Base-by-base conservation (phyloP, 2,888 invertebrate species). In the Pegoplata infirma region DNA sequence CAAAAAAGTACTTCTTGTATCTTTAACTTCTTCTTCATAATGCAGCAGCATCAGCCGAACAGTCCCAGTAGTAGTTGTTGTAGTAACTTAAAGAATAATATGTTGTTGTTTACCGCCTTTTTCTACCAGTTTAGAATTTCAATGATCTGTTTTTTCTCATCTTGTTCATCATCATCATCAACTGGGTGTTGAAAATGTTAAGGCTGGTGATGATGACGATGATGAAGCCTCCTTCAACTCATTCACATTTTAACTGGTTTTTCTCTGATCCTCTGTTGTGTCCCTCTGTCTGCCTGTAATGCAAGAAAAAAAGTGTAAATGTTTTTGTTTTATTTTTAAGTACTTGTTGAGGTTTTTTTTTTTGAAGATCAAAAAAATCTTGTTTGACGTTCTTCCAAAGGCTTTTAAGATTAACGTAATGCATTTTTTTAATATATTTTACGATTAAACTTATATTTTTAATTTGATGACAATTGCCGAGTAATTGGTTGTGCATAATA, bases 401-500 rank as follows among this genome's bases (percentile, higher is more conserved):
- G 10, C 51, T 17, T 21, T 47, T 10, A 40, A 36, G 75, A 59
- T 66, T 74, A 78, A 73, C 56, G 76, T n/a, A n/a, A n/a, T 72
- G 64, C 36, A 3, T 8, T 8, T 75, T 67, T 77, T 74, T 73
- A 47, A 76, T 78, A 82, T 80, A 81, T 76, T 80, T 73, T 81
- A 82, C 82, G 82, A 81, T 81, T 82, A 80, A 78, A 69, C 80
- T 55, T 55, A 25, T 80, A 82, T 32, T 83, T 83, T 84, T 83
- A 82, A 83, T 84, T 84, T 84, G 81, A 83, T 84, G 83, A 82
- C 84, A 85, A 86, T 86, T 86, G 86, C 82, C 87, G 86, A 85
- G 87, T 87, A 88, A 87, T 87, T 87, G 87, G 83, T 82, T 83
- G 84, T 86, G 85, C 85, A 85, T 86, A 84, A 85, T 84, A 84